Percentiles rank a stretch among this genome's conserved stretches.
These are phyloP conservation scores for Magallana angulata DNA, from an alignment of 1,140 invertebrate species.

Conservation along the genomic window DNA sequence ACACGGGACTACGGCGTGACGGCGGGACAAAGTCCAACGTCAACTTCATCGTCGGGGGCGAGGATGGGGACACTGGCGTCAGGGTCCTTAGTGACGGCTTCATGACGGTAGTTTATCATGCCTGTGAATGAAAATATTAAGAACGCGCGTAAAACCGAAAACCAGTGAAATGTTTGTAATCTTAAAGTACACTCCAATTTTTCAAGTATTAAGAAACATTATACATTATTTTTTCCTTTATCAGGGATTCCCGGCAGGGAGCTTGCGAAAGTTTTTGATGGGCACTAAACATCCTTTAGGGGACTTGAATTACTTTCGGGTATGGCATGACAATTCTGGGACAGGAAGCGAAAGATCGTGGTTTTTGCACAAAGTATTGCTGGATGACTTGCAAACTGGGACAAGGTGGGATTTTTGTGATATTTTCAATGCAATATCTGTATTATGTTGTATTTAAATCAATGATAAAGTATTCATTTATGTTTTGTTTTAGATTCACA, in stretches of 20 bases:
- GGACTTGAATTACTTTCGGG: constrained; percentile 70
- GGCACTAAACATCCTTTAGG: constrained; percentile 68
- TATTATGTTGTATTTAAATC: not conserved
- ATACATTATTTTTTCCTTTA: not conserved
- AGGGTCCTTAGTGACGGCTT: not conserved
- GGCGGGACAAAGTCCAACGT: constrained; percentile 72
- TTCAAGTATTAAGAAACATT: not conserved
- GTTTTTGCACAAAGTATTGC: constrained; percentile 74
- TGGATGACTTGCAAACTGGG: constrained; percentile 75
- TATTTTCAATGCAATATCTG: constrained; percentile 51
- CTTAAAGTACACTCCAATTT: no score
- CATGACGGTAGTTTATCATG: not conserved
- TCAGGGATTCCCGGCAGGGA: constrained; percentile 68
- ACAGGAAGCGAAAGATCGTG: constrained; percentile 70
- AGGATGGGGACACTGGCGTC: constrained; percentile 64
- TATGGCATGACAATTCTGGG: constrained; percentile 78
- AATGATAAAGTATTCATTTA: constrained; percentile 59
- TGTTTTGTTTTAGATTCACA: constrained; percentile 66
- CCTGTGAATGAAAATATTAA: no score
- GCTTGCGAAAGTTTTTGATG: constrained; percentile 72
- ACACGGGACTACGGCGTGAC: constrained; percentile 68
- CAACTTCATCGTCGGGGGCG: constrained; percentile 71
- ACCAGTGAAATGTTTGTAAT: no score
- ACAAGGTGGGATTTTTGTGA: constrained; percentile 67
- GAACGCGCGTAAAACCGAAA: no score